A percentile compares a stretch with the other conserved stretches of the same genome.
Conservation (phyloP, 2,113 vertebrate species). For the Tapirus terrestris region DNA sequence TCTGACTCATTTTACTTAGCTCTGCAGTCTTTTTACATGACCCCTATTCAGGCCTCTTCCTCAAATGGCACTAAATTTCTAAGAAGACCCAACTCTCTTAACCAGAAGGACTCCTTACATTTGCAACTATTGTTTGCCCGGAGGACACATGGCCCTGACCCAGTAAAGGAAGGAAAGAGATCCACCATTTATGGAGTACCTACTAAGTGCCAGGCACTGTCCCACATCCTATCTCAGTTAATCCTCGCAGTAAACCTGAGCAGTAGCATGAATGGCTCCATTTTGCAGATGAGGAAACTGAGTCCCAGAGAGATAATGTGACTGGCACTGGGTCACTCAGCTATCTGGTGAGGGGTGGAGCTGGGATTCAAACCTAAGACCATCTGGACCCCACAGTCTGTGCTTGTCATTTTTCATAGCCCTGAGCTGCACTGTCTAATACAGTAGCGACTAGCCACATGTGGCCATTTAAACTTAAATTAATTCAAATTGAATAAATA, state of each 20-base stretch:
- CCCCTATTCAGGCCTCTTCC: not conserved
- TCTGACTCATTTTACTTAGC: not conserved
- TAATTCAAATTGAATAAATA: conserved; percentile 14
- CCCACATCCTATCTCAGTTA: not conserved
- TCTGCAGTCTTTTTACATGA: not conserved
- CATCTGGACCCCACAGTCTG: not conserved
- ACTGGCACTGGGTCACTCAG: not conserved
- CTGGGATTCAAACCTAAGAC: not conserved
- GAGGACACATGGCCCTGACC: not conserved
- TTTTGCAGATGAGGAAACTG: not conserved
- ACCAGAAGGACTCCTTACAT: not conserved
- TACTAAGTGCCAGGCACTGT: not conserved
- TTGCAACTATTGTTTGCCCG: not conserved
- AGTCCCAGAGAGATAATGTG: not conserved
- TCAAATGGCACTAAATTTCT: conserved; percentile 12
- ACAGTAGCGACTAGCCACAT: not conserved
- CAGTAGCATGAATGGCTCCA: not conserved
- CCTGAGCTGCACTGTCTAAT: not conserved
- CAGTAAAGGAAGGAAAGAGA: not conserved
- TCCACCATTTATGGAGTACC: not conserved
- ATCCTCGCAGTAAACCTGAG: not conserved
- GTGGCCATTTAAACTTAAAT: not conserved
- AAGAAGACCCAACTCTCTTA: conserved; percentile 27
- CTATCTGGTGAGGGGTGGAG: not conserved
- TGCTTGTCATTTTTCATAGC: not conserved